phyloP scores from a whole-genome alignment of 2,888 invertebrate species.

The Hyalella azteca region DNA sequence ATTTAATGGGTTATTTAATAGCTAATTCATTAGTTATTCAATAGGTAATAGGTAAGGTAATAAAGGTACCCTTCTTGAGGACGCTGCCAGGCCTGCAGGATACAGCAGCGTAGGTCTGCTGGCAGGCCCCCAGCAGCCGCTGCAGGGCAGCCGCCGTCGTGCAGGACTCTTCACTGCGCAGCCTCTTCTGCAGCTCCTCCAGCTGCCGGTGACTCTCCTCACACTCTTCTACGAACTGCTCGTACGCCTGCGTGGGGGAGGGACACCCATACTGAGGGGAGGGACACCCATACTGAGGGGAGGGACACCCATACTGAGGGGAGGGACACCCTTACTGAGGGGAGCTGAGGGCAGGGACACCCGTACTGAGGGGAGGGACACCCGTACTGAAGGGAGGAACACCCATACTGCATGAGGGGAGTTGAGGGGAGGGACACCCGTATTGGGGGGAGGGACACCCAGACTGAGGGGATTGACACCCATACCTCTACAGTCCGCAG shows the following conservation, averaged over 20 bases:
- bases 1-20: too few species aligned
- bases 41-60: too few species aligned
- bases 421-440: too few species aligned
- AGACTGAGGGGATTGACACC: too few species aligned
- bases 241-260: constrained; percentile 69
- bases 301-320: not conserved
- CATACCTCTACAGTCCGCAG: too few species aligned
- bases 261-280: not conserved
- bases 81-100: constrained; percentile 48
- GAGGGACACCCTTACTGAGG: not conserved
- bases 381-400: too few species aligned
- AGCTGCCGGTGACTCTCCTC: constrained; percentile 69
- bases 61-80: constrained; percentile 57
- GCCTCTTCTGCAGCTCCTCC: constrained; percentile 69
- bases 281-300: not conserved
- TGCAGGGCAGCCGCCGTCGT: constrained; percentile 65
- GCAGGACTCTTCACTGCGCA: constrained; percentile 66
- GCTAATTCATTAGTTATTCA: too few species aligned
- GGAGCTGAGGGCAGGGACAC: too few species aligned
- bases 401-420: too few species aligned
- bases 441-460: too few species aligned
- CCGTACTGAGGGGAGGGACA: too few species aligned
- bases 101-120: constrained; percentile 51
- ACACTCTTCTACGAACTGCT: constrained; percentile 72
- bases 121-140: constrained; percentile 51